Percentiles rank a stretch among this genome's conserved stretches.
These are phyloP conservation scores for Drosophila willistoni DNA, from an alignment of 1,140 invertebrate genomes.

Conservation along the genomic window DNA sequence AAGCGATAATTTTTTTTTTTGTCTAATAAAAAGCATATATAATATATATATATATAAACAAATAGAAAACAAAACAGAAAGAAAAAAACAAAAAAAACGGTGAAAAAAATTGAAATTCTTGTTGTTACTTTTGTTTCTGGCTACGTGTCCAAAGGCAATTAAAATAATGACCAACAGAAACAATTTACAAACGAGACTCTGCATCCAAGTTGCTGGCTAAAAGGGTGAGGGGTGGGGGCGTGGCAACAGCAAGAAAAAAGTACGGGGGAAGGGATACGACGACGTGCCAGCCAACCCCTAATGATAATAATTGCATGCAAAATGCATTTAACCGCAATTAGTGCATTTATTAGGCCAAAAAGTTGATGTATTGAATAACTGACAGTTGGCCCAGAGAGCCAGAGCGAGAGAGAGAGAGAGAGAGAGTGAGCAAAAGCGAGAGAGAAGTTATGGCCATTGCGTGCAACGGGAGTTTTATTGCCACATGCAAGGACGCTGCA, in stretches of 20 bases:
- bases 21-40: slow-evolving; percentile 62
- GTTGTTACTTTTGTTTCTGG: not conserved
- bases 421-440: not conserved
- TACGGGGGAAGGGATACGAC: slow-evolving; percentile 33
- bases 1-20: slow-evolving; percentile 19
- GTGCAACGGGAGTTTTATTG: slow-evolving; percentile 12
- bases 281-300: slow-evolving; percentile 74
- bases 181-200: slow-evolving; percentile 47
- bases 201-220: not conserved
- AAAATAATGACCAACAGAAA: slow-evolving; percentile 64
- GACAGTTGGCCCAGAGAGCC: slow-evolving; percentile 55
- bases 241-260: not conserved
- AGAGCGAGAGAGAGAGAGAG: slow-evolving; percentile 11
- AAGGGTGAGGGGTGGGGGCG: not conserved
- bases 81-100: not conserved
- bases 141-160: slow-evolving; percentile 42
- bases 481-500: slow-evolving; percentile 21
- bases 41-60: slow-evolving; percentile 39
- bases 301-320: slow-evolving; percentile 83
- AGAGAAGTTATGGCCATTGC: slow-evolving; percentile 23
- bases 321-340: slow-evolving; percentile 83
- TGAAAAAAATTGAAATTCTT: not conserved
- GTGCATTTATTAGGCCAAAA: slow-evolving; percentile 82
- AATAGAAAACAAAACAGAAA: not conserved
- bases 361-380: slow-evolving; percentile 75